These are phyloP conservation scores for Rhagium mordax DNA, from an alignment of 2,888 invertebrate species.

Conservation along the genomic window DNA sequence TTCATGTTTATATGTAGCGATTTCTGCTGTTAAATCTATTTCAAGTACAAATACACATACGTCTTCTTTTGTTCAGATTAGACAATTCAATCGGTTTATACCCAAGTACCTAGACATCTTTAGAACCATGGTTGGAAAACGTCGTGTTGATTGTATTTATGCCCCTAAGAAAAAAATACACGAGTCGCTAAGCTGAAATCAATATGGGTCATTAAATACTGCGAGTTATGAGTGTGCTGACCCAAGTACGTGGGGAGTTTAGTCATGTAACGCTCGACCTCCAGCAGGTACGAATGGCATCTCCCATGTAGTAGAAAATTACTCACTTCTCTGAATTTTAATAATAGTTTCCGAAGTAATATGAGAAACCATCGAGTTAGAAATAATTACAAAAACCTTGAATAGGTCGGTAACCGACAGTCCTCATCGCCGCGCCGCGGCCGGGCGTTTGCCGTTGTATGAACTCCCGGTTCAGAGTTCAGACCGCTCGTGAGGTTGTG, in stretches of 20 bases:
- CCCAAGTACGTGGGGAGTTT: not conserved
- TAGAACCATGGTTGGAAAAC: too few species aligned
- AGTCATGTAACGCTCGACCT: not conserved
- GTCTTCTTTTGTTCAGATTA: too few species aligned
- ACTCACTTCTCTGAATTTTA: not conserved
- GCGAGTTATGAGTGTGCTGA: not conserved
- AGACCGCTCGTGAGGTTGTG: conserved; percentile 38
- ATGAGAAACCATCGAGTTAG: conserved; percentile 14
- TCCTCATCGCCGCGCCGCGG: conserved; percentile 23
- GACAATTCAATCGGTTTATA: too few species aligned
- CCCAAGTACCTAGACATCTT: too few species aligned
- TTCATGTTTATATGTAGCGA: too few species aligned
- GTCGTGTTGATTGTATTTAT: too few species aligned
- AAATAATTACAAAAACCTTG: conserved; percentile 39
- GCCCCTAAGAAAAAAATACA: not conserved
- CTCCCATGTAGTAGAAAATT: not conserved
- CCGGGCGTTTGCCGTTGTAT: conserved; percentile 38
- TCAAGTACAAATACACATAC: too few species aligned
- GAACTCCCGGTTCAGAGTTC: conserved; percentile 45
- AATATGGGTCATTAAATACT: not conserved
- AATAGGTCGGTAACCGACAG: conserved; percentile 42
- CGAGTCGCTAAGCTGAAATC: not conserved
- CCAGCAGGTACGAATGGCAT: not conserved
- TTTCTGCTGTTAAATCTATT: too few species aligned
- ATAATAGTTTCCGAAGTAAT: conserved; percentile 14